These are phyloP conservation scores for Benthosema pterotum DNA, from an alignment of 2,797 vertebrate genomes.

Conservation along the genomic window DNA sequence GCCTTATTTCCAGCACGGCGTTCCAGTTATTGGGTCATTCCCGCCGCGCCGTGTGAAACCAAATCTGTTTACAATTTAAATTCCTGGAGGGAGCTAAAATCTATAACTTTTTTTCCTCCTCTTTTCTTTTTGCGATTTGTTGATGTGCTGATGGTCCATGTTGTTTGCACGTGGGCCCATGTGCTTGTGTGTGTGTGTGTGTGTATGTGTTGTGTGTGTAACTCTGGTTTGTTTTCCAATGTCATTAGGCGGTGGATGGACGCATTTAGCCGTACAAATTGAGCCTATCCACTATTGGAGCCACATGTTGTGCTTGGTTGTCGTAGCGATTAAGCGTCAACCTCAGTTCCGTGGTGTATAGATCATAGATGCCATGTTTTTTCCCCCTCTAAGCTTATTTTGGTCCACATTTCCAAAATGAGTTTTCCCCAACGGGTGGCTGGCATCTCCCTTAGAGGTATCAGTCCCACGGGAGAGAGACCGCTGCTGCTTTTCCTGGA, in stretches of 20 bases:
- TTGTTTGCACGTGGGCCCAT: slow-evolving; percentile 5
- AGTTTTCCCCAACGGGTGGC: no score
- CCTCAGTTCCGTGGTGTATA: slow-evolving; percentile 10
- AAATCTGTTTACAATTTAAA: slow-evolving; percentile 76
- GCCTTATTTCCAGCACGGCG: slow-evolving; percentile 72
- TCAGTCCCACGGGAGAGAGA: no score
- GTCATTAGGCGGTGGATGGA: slow-evolving; percentile 54
- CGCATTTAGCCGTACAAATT: slow-evolving; percentile 59
- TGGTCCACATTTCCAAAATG: not conserved
- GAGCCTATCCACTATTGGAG: slow-evolving; percentile 41
- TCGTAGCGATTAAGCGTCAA: slow-evolving; percentile 28
- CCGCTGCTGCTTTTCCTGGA: no score
- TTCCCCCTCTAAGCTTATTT: not conserved
- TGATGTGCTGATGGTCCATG: slow-evolving; percentile 16
- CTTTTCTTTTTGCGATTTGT: not conserved
- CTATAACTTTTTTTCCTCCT: slow-evolving; percentile 33
- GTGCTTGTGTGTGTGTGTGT: slow-evolving; percentile 17
- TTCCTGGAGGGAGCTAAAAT: slow-evolving; percentile 62
- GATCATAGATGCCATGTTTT: not conserved
- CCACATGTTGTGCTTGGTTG: slow-evolving; percentile 47
- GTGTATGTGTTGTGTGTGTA: not conserved
- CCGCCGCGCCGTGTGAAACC: slow-evolving; percentile 51
- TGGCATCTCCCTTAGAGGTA: no score
- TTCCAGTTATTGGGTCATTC: slow-evolving; percentile 78
- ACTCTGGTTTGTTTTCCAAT: slow-evolving; percentile 49